Evolutionary conservation across 2,797 vertebrate species (phyloP).

Genomic region (Diplodus puntazzo): DNA sequence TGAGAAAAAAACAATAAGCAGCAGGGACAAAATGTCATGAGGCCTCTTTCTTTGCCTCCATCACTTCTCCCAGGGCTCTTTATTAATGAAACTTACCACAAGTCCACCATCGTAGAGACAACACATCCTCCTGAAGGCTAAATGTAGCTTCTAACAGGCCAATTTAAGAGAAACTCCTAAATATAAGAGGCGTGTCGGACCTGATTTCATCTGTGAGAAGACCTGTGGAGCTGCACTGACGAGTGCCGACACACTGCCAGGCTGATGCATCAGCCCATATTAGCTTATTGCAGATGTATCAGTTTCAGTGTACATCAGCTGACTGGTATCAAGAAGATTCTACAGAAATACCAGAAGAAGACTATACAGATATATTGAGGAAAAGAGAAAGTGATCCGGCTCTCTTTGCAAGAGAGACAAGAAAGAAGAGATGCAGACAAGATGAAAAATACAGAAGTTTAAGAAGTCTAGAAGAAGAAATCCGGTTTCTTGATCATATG

Average conservation of each 20-base stretch:
- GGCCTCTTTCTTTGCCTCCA: neutral
- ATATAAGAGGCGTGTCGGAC: neutral
- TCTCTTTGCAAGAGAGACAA: no score
- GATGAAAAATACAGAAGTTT: no score
- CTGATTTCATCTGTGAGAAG: no score
- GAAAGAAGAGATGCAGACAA: no score
- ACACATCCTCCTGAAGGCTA: neutral
- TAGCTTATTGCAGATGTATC: neutral
- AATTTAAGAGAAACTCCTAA: neutral
- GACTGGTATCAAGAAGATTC: neutral
- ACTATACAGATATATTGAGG: no score
- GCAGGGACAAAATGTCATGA: neutral
- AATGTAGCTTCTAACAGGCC: neutral
- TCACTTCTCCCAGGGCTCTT: neutral
- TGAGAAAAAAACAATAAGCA: conserved; percentile 9
- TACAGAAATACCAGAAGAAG: no score
- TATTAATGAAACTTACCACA: neutral
- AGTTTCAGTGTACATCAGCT: neutral
- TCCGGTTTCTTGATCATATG: no score
- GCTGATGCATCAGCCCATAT: neutral
- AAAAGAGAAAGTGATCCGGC: no score
- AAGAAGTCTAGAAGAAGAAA: no score
- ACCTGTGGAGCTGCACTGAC: neutral
- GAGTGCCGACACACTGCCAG: neutral
- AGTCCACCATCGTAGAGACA: neutral